Base-by-base conservation (phyloP, 2,797 vertebrate genomes). In the Cossypha heuglini region DNA sequence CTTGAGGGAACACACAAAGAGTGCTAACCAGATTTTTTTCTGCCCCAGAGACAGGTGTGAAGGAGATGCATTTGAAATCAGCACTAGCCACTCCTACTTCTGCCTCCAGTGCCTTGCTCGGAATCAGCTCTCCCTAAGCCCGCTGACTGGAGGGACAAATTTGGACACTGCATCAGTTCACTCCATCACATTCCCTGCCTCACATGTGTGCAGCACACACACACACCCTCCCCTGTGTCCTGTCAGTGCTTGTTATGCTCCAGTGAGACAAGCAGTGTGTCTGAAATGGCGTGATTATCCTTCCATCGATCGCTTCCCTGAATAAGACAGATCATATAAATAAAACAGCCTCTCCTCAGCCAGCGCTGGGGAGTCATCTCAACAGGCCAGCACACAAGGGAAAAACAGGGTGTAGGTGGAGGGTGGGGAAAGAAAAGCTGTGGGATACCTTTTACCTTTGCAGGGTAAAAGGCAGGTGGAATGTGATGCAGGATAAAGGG, bases 271-370 rank as follows among this genome's bases (percentile, higher is more conserved):
- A 76, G 61, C 29, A 15, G 66, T 22, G 69, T 63, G 37, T 80
- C 79, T 94, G 90, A 94, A 97, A 90, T 28, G 29, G 63, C 26
- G 16, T 48, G 38, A 69, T 94, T 81, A 94, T 74, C 58, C 62
- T 68, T 80, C 55, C 54, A 92, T 72, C 4, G 1, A 86, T 82
- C 1, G 1, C 62, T 86, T 91, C 64, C 69, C 83, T 54, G 67
- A 86, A 37, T 81, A 72, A 93, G 66, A 76, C 52, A 64, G 66
- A 61, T 17, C 62, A 43, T 48, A 81, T 69, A 90, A 93, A 73
- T 87, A 89, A 80, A 92, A 83, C 48, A 85, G n/a, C 49, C 48
- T 77, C 66, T 86, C 73, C 72, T 76, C 22, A 16, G 5, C 48
- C 54, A 77, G 38, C 72, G 59, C 16, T 3, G 1, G 31, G 67